Percentiles rank a stretch among this genome's conserved stretches.
phyloP scores from a whole-genome alignment of 2,113 vertebrate genomes.

The Steatornis caripensis region DNA sequence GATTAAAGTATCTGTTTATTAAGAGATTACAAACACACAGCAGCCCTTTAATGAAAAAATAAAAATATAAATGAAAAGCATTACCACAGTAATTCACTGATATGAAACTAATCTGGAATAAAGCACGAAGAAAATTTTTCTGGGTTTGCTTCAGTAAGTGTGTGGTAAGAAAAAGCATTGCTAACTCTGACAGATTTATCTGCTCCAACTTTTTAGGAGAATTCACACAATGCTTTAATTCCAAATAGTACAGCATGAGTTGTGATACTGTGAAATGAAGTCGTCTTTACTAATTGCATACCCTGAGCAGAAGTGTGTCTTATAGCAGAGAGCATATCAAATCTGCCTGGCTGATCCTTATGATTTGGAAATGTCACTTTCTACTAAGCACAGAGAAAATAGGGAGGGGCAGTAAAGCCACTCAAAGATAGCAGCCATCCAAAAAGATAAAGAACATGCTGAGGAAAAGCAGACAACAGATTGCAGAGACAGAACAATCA shows the following conservation, averaged over 20 bases:
- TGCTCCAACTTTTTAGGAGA: slow-evolving; percentile 19
- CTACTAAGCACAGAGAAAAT: slow-evolving; percentile 38
- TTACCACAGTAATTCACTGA: not conserved
- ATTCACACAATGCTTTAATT: slow-evolving; percentile 38
- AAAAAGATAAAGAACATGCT: slow-evolving; percentile 78
- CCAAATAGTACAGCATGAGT: slow-evolving; percentile 19
- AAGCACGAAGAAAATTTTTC: not conserved
- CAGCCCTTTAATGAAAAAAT: not conserved
- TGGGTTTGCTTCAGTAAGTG: not conserved
- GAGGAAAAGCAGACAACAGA: slow-evolving; percentile 74
- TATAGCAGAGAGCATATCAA: slow-evolving; percentile 74
- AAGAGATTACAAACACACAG: not conserved
- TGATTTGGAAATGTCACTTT: slow-evolving; percentile 67
- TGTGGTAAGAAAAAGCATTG: not conserved
- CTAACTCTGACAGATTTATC: slow-evolving; percentile 30
- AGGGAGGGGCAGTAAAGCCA: slow-evolving; percentile 39
- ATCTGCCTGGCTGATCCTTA: slow-evolving; percentile 73
- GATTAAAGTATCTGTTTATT: not conserved
- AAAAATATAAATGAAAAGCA: not conserved
- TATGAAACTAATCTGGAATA: not conserved
- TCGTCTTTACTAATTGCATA: slow-evolving; percentile 70
- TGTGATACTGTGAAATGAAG: slow-evolving; percentile 60
- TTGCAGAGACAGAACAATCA: slow-evolving; percentile 63
- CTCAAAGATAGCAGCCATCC: slow-evolving; percentile 77
- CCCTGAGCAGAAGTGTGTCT: slow-evolving; percentile 40